Base-by-base conservation (phyloP, 2,888 invertebrate species). In the Melitaea athalia region DNA sequence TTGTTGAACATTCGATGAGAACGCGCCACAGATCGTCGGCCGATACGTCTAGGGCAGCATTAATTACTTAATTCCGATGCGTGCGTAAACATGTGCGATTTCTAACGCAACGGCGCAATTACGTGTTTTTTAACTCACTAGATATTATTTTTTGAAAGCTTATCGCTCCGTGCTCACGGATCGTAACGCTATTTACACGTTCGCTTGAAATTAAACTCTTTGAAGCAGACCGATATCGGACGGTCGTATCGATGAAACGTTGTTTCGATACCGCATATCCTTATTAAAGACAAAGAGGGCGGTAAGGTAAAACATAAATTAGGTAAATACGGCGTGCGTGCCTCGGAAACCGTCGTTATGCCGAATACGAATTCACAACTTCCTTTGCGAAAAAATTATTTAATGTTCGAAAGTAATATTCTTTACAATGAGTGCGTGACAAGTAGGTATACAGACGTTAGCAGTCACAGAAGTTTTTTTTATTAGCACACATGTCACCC, bases 21-120 rank as follows among this genome's bases (percentile, higher is more conserved):
- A 82, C 78, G 79, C 81, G 81, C 81, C 77, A 75, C 78, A 82
- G 92, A 92, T 92, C 82, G 90, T 88, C 88, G 88, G 85, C 74
- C 78, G 91, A 91, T 92, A 90, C 73, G 75, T 72, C 77, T 75
- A 76, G 79, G 77, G 79, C 80, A 78, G 84, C 83, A 86, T 89
- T 91, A 90, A 92, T 92, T 91, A 87, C 87, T 88, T 87, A 89
- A 91, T 89, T 87, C 87, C 85, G 84, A 90, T 91, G 92, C 91
- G 91, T 91, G 88, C 81, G 83, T 82, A 86, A 83, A 83, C 80
- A 82, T 85, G 83, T 85, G 82, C 87, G 87, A 87, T 91, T 89
- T 89, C 89, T 89, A 91, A 86, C 87, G 86, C 86, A 88, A 86
- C 79, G 79, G 78, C 69, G 81, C 81, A 88, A 89, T 91, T 91